Evolutionary conservation across 2,888 invertebrate species (phyloP).

Genomic region (Trypoxylon attenuatum): DNA sequence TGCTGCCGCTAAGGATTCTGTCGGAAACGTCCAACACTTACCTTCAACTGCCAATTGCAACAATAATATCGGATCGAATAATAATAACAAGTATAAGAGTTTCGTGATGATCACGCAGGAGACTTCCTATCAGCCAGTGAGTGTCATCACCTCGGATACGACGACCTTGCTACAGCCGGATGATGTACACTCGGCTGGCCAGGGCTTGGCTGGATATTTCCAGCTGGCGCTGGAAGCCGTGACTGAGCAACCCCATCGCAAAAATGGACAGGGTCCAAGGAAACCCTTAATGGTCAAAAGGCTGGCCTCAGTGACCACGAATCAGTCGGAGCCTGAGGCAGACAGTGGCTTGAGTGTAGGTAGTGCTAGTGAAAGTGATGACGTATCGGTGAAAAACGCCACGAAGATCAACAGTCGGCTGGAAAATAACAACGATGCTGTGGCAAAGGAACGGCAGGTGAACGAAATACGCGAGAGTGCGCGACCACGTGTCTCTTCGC

Average conservation of each 20-base stretch:
- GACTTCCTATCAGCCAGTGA: conserved; percentile 79
- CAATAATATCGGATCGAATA: conserved; percentile 46
- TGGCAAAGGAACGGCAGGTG: conserved; percentile 39
- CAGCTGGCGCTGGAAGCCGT: conserved; percentile 73
- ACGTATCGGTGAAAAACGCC: conserved; percentile 64
- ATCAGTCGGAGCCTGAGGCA: conserved; percentile 60
- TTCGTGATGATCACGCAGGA: conserved; percentile 92
- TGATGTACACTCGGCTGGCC: conserved; percentile 79
- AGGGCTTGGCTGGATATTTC: conserved; percentile 73
- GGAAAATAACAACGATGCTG: conserved; percentile 41
- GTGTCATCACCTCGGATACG: conserved; percentile 85
- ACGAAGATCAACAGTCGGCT: conserved; percentile 38
- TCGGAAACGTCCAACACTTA: conserved; percentile 40
- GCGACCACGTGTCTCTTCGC: conserved; percentile 46
- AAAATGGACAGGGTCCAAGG: conserved; percentile 60
- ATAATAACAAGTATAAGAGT: conserved; percentile 83
- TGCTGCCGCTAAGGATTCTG: conserved; percentile 74
- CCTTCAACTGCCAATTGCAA: conserved; percentile 29
- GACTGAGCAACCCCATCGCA: conserved; percentile 56
- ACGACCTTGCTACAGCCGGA: conserved; percentile 80
- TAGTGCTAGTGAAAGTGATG: conserved; percentile 71
- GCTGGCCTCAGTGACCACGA: conserved; percentile 24
- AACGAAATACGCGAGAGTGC: conserved; percentile 36
- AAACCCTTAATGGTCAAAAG: conserved; percentile 69
- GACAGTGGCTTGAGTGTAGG: conserved; percentile 70